Evolutionary conservation across 2,113 vertebrate genomes (phyloP), one percentile per base, ranked within the genome.

Genomic region (Poeciliopsis occidentalis): DNA sequence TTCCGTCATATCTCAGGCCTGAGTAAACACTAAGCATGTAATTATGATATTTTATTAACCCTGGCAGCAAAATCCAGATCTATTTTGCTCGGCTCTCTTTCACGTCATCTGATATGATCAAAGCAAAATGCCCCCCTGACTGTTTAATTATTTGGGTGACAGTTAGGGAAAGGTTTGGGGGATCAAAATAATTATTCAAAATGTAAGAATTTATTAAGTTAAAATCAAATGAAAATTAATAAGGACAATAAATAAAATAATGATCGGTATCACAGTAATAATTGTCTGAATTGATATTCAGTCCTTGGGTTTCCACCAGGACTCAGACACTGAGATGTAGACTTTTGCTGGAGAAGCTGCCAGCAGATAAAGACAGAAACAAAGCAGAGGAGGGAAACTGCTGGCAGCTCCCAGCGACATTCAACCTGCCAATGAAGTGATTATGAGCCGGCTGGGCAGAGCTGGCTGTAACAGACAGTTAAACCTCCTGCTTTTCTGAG

Each of bases 381-480:
- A 70, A 79, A 78, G 61, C 75, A 29, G 69, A 69, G 41, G 30
- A 66, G 41, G 24, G 13, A 77, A 75, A 67, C 32, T 69, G 60
- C 63, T 83, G 86, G 80, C 82, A 85, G 75, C 65, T 60, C 15
- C 29, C 60, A 30, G 75, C 79, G 82, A 78, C 81, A 60, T 67
- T 73, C 75, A 47, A 61, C 34, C 70, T 83, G 79, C 79, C 90
- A 87, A 67, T 79, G 81, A 85, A 77, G 80, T 81, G 84, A 87
- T 73, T 75, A 78, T 66, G 68, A 57, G 24, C 51, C 22, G 51
- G 22, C n/a, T 57, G 17, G 51, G 17, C 24, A 17, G 10, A 10
- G 19, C 24, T 57, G 51, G 51, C 7, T 57, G 22, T 24, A 8
- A 57, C 51, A 57, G 22, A 24, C 4, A 54, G 51, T 54, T 10